These are phyloP conservation scores for Grantiella picta DNA, from an alignment of 2,113 vertebrate species.

Conservation along the genomic window DNA sequence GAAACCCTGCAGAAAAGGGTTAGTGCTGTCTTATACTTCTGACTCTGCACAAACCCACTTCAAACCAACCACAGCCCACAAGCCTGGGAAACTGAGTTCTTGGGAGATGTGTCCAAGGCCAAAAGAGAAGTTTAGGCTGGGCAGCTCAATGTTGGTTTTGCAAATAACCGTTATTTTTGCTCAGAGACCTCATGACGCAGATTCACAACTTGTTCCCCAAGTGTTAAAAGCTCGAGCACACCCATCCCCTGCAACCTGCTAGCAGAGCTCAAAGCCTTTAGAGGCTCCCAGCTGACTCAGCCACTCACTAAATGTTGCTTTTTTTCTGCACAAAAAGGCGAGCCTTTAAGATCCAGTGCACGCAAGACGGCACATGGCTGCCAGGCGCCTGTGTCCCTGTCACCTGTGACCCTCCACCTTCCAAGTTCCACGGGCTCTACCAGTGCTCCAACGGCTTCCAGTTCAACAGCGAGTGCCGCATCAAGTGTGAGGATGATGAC, in stretches of 20 bases:
- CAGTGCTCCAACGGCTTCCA: conserved; percentile 91
- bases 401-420: conserved; percentile 88
- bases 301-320: background rate
- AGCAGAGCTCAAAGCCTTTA: background rate
- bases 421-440: conserved; percentile 91
- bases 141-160: background rate
- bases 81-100: background rate
- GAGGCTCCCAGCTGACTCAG: conserved; percentile 21
- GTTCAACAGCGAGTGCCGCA: conserved; percentile 91
- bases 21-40: conserved; percentile 22
- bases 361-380: conserved; percentile 92
- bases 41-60: conserved; percentile 49
- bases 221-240: background rate
- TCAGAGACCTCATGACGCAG: conserved; percentile 13
- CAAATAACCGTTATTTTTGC: conserved; percentile 29
- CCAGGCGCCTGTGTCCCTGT: conserved; percentile 88
- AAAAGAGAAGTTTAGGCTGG: background rate
- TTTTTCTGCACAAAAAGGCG: conserved; percentile 71
- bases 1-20: conserved; percentile 45
- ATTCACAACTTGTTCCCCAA: background rate
- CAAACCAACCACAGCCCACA: conserved; percentile 40
- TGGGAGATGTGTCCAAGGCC: background rate
- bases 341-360: conserved; percentile 93
- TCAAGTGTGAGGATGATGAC: conserved; percentile 85
- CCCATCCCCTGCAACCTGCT: conserved; percentile 42